Evolutionary conservation across 2,888 invertebrate species (phyloP), one percentile per base, ranked within the genome.

Genomic region (Scaptomyza tumidula): DNA sequence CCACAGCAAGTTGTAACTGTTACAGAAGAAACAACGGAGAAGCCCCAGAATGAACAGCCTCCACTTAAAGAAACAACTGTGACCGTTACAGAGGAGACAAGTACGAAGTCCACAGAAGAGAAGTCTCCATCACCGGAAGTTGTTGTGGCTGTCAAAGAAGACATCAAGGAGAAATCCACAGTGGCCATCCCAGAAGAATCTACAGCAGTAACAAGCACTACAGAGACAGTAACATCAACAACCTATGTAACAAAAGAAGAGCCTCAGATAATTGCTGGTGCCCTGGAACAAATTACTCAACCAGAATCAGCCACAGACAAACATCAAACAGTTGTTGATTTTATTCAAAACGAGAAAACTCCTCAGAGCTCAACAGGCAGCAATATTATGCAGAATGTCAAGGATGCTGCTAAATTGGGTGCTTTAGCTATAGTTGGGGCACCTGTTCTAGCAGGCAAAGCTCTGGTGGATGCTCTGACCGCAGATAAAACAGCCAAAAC

Each of bases 361-460:
- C 11, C 61, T 1, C 54, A 72, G 31, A 52, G 75, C 1, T 24
- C 41, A 44, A 41, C 14, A 9, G 58, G 70, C 11, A 75, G 69
- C 54, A 82, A 71, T 5, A 68, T 91, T 1, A 16, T 90, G 63
- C 77, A 90, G 61, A 90, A 89, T 68, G 81, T 88, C 0, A 90
- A 88, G 78, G 94, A 97, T 85, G 98, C 98, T 13, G 95, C 97
- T 0, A 97, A 97, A 89, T 93, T 96, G 90, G 98, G 98, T 1
- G 93, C 98, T 1, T 92, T 98, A 72, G 98, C 98, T 19, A 94
- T 98, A 33, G 94, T 98, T 6, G 97, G 96, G 31, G 97, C 97
- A 14, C 98, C 98, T 4, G 94, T 98, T 24, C 91, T 98, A 62
- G 98, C 98, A 37, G 98, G 98, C 31, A 96, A 97, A 93, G 96